These are phyloP conservation scores for Hyposoter dolosus DNA, from an alignment of 2,888 invertebrate species.

Conservation along the genomic window DNA sequence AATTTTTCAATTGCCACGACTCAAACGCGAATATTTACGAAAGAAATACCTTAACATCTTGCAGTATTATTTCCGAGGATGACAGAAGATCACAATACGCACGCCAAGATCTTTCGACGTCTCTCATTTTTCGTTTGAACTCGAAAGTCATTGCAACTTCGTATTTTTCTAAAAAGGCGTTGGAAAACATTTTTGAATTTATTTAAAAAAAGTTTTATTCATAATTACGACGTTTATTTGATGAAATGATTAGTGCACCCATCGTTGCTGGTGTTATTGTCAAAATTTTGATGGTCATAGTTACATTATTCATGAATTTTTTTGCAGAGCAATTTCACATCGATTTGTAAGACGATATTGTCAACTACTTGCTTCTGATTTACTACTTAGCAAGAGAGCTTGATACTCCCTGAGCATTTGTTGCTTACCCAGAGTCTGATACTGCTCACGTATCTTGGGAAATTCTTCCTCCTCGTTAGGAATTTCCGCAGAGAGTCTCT, in stretches of 20 bases:
- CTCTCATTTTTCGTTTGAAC: constrained; percentile 86
- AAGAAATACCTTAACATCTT: constrained; percentile 88
- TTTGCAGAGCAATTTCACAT: not conserved
- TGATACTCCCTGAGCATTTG: constrained; percentile 12
- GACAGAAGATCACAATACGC: constrained; percentile 89
- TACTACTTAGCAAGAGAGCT: constrained; percentile 1
- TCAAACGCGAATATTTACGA: not conserved
- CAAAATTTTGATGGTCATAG: not conserved
- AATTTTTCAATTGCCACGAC: no score
- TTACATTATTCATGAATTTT: not conserved
- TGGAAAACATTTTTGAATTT: not conserved
- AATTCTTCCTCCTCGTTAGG: constrained; percentile 89
- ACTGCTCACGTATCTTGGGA: constrained; percentile 91
- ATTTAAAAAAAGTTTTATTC: not conserved
- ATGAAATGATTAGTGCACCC: not conserved
- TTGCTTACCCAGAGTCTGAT: constrained; percentile 88
- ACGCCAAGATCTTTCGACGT: constrained; percentile 89
- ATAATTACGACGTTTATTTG: not conserved
- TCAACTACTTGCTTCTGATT: not conserved
- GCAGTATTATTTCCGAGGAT: constrained; percentile 91
- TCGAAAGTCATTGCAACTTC: constrained; percentile 89
- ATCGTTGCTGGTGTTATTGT: not conserved
- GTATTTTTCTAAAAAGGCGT: constrained; percentile 87
- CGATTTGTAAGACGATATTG: not conserved
- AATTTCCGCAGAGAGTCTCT: constrained; percentile 89